These are phyloP conservation scores for Drosophila nasuta DNA, from an alignment of 1,140 invertebrate genomes.

Conservation along the genomic window DNA sequence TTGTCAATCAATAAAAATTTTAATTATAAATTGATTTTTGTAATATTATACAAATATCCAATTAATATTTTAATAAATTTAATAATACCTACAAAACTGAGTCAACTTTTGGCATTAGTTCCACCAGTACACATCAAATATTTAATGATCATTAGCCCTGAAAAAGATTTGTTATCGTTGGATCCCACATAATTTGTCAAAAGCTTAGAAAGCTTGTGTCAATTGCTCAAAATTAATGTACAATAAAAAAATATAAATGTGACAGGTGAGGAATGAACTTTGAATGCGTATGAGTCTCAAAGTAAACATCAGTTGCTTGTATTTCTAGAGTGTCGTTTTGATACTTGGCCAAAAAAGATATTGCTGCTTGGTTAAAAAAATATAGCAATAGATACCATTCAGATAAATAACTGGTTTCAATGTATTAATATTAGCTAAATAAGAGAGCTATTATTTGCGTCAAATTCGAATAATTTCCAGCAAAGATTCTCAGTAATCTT, in stretches of 20 bases:
- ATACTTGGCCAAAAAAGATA: background rate
- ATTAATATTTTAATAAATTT: background rate
- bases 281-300: background rate
- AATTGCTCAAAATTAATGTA: slow-evolving; percentile 3
- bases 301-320: background rate
- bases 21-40: too few species aligned
- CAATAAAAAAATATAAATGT: background rate
- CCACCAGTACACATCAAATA: background rate
- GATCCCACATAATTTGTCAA: background rate
- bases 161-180: background rate
- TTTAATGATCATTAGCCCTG: slow-evolving; percentile 1
- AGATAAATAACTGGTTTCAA: too few species aligned
- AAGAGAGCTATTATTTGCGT: too few species aligned
- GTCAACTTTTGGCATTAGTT: background rate
- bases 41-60: background rate
- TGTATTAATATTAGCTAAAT: too few species aligned
- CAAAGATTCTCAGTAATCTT: background rate
- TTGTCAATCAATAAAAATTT: too few species aligned
- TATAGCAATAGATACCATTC: too few species aligned
- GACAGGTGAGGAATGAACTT: background rate
- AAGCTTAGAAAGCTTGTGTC: background rate
- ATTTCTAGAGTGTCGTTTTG: background rate
- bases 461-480: background rate
- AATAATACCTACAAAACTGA: background rate
- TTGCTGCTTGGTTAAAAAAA: background rate